Conservation (phyloP, 2,797 vertebrate genomes). For the Myiotriccus ornatus region DNA sequence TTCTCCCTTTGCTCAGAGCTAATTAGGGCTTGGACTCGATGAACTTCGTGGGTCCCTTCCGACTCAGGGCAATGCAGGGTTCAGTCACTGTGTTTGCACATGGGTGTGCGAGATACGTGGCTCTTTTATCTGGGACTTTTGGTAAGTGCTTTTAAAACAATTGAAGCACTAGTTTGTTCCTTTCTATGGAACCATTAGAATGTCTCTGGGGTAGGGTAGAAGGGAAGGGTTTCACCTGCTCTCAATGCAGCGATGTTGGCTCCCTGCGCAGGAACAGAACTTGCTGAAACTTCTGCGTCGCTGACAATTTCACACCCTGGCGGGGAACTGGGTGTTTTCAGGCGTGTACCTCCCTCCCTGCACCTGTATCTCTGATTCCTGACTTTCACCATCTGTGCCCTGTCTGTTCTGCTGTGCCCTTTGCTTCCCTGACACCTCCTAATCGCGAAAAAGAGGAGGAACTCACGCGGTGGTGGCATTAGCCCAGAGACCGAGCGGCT, state of each 20-base stretch:
- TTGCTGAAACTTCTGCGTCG: not conserved
- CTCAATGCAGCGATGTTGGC: accelerated
- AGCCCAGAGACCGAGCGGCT: not conserved
- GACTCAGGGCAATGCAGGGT: not conserved
- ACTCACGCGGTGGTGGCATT: accelerated
- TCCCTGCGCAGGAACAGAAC: not conserved
- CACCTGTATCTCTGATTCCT: not conserved
- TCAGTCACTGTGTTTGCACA: not conserved
- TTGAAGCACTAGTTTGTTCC: not conserved
- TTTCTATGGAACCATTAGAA: not conserved
- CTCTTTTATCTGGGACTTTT: not conserved
- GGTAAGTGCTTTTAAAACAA: not conserved
- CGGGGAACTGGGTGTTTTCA: accelerated
- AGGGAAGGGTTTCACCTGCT: not conserved
- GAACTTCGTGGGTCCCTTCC: not conserved
- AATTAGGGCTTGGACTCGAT: not conserved
- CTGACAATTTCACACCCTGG: not conserved
- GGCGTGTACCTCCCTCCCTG: not conserved
- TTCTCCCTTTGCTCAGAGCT: not conserved
- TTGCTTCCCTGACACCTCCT: not conserved
- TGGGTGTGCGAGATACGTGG: accelerated
- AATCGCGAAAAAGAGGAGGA: not conserved
- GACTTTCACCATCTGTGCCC: not conserved
- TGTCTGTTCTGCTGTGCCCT: not conserved
- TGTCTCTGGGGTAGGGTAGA: not conserved